Evolutionary conservation across 2,888 invertebrate species (phyloP).

Genomic region (Ectropis crepuscularia): DNA sequence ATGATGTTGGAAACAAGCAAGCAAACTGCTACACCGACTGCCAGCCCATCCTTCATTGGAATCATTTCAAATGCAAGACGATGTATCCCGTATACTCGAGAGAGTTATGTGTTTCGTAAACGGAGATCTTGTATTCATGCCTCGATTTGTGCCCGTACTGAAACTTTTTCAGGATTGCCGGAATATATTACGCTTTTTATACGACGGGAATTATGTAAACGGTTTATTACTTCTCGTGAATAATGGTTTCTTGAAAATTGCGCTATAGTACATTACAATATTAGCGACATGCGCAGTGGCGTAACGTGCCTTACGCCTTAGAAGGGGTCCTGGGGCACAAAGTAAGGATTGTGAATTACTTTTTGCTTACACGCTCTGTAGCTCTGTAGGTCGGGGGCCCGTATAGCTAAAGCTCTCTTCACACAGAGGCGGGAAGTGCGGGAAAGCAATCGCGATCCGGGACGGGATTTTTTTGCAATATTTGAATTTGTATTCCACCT

Average conservation of each 20-base stretch:
- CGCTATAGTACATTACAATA: background rate
- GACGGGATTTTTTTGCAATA: too few relatives aligned
- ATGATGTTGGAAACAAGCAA: background rate
- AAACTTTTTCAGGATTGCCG: conserved; percentile 30
- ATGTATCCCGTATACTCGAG: conserved; percentile 7
- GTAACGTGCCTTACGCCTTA: background rate
- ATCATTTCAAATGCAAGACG: conserved; percentile 21
- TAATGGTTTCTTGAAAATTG: conserved; percentile 7
- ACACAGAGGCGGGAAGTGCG: too few relatives aligned
- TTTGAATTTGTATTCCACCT: too few relatives aligned
- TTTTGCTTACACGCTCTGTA: too few relatives aligned
- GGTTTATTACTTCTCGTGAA: conserved; percentile 21
- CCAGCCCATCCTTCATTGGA: conserved; percentile 19
- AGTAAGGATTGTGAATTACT: too few relatives aligned
- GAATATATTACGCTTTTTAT: conserved; percentile 26
- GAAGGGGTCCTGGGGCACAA: too few relatives aligned
- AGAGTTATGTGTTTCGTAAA: conserved; percentile 30
- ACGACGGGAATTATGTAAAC: conserved; percentile 22
- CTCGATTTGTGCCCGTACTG: conserved; percentile 23
- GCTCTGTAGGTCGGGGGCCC: too few relatives aligned
- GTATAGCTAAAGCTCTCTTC: too few relatives aligned
- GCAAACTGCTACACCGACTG: background rate
- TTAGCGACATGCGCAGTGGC: background rate
- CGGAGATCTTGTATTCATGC: conserved; percentile 35
- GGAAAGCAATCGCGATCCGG: too few relatives aligned